Base-by-base conservation (phyloP, 2,797 vertebrate species). In the Xenops minutus region DNA sequence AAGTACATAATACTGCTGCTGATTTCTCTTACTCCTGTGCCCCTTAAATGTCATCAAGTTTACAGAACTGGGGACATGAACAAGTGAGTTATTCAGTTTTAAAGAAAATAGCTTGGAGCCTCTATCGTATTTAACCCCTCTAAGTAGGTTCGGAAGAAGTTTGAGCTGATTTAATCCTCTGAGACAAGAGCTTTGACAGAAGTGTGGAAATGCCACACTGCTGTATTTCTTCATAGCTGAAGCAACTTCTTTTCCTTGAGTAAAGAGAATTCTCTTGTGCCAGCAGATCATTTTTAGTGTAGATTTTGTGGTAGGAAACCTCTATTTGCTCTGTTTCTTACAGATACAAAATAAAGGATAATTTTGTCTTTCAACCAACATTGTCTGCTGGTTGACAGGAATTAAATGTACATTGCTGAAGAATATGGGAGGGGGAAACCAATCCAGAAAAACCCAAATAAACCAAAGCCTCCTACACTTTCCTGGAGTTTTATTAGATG, bases 11-110 rank as follows among this genome's bases (percentile, higher is more conserved):
- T 93, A 51, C 81, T 94, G 59, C 77, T 87, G 62, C 86, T 96
- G 63, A 73, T 85, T 87, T 91, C 94, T 94, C 67, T 79, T 86
- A 44, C 20, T 89, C 46, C 56, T 85, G 37, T 77, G 85, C 81
- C 75, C 46, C 91, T 91, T 92, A 91, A 95, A 93, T 95, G 85
- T 92, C 85, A 94, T 61, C 72, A 85, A 80, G 75, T 93, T 96
- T 94, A 91, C 58, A 72, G 89, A 94, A 93, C 78, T 62, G 39
- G 21, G n/a, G 54, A 62, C 1, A 4, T 62, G 87, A 89, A 85
- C 48, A 88, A 94, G 73, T 39, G 58, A 72, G 68, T 93, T 93
- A 82, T 14, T 95, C 84, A 83, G 64, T 85, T 94, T 73, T 73
- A 79, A 93, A 92, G 64, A 87, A 96, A 88, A 88, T 62, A 58